Percentiles rank a stretch among this genome's conserved stretches.
Conservation (phyloP, 2,113 vertebrate genomes). For the Cepphus grylle region DNA sequence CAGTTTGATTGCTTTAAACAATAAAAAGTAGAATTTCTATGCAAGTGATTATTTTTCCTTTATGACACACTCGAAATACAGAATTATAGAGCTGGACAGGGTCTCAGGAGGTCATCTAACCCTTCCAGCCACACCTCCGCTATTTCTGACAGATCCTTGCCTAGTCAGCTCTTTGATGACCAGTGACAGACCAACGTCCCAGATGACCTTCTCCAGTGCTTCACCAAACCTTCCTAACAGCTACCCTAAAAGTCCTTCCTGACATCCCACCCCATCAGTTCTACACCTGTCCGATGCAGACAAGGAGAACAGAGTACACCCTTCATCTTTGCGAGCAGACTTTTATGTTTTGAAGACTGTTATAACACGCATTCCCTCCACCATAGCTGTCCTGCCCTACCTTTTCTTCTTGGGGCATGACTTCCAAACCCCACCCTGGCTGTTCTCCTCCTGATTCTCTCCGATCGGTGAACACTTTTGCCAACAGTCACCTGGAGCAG, state of each 20-base stretch:
- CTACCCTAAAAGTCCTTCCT: not conserved
- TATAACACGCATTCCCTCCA: not conserved
- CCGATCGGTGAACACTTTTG: not conserved
- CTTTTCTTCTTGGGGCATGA: not conserved
- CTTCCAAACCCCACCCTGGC: not conserved
- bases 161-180: not conserved
- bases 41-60: not conserved
- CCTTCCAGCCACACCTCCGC: not conserved
- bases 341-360: not conserved
- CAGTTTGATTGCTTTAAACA: not conserved
- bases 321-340: not conserved
- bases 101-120: not conserved
- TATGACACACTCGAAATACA: not conserved
- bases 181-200: not conserved
- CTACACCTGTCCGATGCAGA: not conserved
- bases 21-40: not conserved
- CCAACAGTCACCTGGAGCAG: not conserved
- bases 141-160: not conserved
- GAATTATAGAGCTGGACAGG: not conserved
- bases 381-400: not conserved
- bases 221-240: not conserved
- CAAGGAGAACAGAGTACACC: not conserved
- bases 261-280: not conserved
- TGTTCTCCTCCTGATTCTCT: not conserved
- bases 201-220: not conserved